phyloP scores from a whole-genome alignment of 92 coral and sea anemone genomes.

The Plumapathes pennacea region DNA sequence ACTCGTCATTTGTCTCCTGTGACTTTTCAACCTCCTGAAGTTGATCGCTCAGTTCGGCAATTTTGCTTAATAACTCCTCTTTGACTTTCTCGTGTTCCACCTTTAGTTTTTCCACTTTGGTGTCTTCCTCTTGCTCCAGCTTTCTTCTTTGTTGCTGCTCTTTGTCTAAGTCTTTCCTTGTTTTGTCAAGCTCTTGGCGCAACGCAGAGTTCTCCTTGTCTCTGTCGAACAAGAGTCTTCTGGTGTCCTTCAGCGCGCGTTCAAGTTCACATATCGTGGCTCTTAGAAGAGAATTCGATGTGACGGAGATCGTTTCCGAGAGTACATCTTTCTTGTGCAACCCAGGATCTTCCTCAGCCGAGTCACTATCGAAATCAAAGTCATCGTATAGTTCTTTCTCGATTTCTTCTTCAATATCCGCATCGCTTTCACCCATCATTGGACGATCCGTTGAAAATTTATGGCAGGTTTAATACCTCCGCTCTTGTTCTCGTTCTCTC shows the following conservation, averaged over 20 bases:
- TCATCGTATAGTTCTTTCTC: too few relatives aligned
- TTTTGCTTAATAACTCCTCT: constrained; percentile 51
- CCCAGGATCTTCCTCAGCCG: constrained; percentile 13
- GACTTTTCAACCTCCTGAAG: constrained; percentile 40
- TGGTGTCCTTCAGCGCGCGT: constrained; percentile 85
- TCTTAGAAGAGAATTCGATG: constrained; percentile 80
- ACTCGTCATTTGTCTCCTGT: constrained; percentile 34
- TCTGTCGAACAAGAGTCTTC: constrained; percentile 73
- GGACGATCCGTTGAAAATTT: too few relatives aligned
- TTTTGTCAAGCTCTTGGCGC: constrained; percentile 76
- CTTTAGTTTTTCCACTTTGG: constrained; percentile 47
- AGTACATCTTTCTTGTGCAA: constrained; percentile 24
- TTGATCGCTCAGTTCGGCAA: constrained; percentile 57
- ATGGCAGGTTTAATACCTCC: too few relatives aligned
- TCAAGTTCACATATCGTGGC: constrained; percentile 92
- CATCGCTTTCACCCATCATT: too few relatives aligned
- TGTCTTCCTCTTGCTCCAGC: constrained; percentile 32
- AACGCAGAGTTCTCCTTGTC: constrained; percentile 76
- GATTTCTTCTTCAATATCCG: too few relatives aligned
- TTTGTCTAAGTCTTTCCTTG: constrained; percentile 82
- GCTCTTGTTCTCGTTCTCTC: too few relatives aligned
- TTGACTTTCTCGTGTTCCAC: constrained; percentile 51
- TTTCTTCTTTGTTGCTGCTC: constrained; percentile 74
- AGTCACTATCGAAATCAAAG: constrained; percentile 58
- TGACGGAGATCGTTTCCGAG: constrained; percentile 59